Conservation (phyloP, 2,888 invertebrate genomes). For the Coleophora deauratella region DNA sequence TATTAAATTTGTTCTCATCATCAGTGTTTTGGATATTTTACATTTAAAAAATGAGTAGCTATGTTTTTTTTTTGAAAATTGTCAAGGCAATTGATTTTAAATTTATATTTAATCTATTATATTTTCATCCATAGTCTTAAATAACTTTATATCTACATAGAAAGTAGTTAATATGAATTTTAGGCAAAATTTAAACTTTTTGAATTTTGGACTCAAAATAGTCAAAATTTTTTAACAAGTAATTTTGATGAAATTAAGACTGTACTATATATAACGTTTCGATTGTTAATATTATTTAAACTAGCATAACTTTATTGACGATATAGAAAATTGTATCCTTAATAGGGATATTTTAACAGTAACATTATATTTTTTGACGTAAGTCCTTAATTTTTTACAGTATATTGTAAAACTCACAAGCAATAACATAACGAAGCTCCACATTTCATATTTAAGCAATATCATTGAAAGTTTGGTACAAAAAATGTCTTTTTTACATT, state of each 20-base stretch:
- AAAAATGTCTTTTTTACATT: not conserved
- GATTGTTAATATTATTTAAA: conserved; percentile 7
- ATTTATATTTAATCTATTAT: not conserved
- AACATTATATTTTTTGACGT: not conserved
- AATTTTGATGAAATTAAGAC: conserved; percentile 52
- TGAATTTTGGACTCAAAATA: conserved; percentile 17
- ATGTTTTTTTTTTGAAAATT: not conserved
- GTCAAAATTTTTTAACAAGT: conserved; percentile 16
- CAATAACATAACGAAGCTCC: not conserved
- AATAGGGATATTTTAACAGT: conserved; percentile 6
- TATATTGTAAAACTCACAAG: not conserved
- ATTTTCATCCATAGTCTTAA: conserved; percentile 16
- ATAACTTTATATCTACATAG: conserved; percentile 22
- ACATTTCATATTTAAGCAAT: not conserved
- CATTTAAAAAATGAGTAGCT: not conserved
- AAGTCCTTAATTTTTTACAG: not conserved
- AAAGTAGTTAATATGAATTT: conserved; percentile 25
- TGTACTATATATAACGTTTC: conserved; percentile 35
- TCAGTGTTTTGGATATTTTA: conserved; percentile 7
- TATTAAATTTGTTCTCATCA: conserved; percentile 19
- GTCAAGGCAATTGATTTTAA: not conserved
- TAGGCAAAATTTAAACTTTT: conserved; percentile 20
- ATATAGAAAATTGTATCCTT: conserved; percentile 7
- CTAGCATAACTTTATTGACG: not conserved
- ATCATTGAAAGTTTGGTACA: not conserved